Percentiles rank a stretch among this genome's conserved stretches.
Conservation (phyloP, 2,797 vertebrate genomes). For the Ctenosaura bakeri region DNA sequence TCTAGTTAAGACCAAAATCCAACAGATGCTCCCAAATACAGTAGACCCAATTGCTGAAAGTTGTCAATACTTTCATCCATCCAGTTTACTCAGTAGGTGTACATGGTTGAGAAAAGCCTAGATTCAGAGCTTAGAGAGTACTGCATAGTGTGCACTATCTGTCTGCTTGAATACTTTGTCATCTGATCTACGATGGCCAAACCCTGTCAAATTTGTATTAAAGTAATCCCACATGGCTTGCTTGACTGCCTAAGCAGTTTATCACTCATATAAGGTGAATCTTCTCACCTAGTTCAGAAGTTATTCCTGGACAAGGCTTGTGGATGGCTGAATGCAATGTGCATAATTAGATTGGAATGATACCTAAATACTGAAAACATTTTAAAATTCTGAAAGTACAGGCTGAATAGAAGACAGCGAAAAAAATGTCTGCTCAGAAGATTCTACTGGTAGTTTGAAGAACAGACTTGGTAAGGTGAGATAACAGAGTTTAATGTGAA, state of each 20-base stretch:
- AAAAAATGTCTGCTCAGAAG: neutral
- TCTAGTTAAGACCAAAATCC: no score
- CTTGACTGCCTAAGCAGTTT: neutral
- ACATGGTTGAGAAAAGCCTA: neutral
- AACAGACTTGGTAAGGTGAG: neutral
- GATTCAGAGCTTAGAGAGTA: neutral
- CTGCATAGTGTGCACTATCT: no score
- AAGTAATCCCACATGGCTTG: neutral
- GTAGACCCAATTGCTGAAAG: no score
- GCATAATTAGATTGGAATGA: neutral
- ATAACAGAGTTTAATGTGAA: neutral
- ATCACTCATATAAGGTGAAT: neutral
- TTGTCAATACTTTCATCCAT: no score
- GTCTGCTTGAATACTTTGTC: neutral
- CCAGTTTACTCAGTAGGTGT: no score
- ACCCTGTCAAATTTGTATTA: neutral
- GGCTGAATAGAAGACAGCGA: neutral
- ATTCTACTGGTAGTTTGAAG: neutral
- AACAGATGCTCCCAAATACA: no score
- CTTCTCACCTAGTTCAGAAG: neutral
- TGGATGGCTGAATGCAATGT: neutral
- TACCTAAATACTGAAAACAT: neutral
- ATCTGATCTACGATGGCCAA: neutral
- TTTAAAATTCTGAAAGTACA: neutral
- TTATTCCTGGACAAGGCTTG: neutral